Base-by-base conservation (phyloP, 2,113 vertebrate genomes). In the Piprites chloris region DNA sequence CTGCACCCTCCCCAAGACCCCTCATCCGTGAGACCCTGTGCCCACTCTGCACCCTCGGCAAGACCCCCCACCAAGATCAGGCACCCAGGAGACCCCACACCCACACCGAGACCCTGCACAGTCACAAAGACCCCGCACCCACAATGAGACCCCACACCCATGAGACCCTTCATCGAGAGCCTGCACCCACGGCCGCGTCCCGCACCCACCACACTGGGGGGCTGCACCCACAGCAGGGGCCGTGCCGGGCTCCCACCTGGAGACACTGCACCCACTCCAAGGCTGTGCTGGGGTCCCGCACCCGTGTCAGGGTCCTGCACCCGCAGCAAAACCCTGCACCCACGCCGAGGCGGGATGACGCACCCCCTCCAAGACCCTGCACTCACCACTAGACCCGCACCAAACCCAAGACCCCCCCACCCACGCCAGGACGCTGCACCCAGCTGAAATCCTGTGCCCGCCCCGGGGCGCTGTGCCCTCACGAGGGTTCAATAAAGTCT, bases 281-380 rank as follows among this genome's bases (percentile, higher is more conserved):
- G 55, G 55, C 55, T 20, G 19, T 56, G 32, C 39, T 14, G 33
- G 20, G 33, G 7, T 15, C 22, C 33, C 30, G 5, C 4, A 6
- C 18, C 65, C 27, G 2, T 16, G 3, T 5, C 9, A 5, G 17
- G n/a, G 7, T 3, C 17, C n/a, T 14, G 19, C 22, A 3, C 23
- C 55, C 84, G 5, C 5, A 44, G 27, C 6, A 5, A 24, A 19
- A 14, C 59, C 7, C 49, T 18, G 6, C 22, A 7, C n/a, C 47
- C 41, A 20, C 7, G 4, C 44, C n/a, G 3, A 7, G 6, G 50
- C 9, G 55, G 42, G 26, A 22, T 35, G 67, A 35, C 37, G 46
- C 16, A 44, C 23, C 28, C 5, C 18, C 14, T 0, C 19, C 6
- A 4, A 12, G 18, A 28, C 47, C 7, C 49, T 10, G 6, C 27